phyloP scores from a whole-genome alignment of 2,113 vertebrate species.

The Poecilia latipinna region DNA sequence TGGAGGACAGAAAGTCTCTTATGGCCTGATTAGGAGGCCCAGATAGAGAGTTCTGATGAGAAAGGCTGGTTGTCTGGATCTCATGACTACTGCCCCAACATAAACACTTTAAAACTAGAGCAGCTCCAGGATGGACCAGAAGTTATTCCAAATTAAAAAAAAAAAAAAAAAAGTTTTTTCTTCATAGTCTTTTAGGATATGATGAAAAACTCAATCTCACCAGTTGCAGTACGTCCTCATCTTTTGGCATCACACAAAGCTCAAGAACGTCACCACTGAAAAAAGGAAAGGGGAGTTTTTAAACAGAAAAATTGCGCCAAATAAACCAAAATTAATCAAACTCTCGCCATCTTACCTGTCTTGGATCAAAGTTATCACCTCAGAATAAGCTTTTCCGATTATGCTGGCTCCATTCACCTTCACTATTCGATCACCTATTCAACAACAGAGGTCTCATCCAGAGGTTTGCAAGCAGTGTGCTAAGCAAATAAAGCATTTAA shows the following conservation, averaged over 20 bases:
- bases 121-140: slow-evolving; percentile 26
- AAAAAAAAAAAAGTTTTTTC: not conserved
- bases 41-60: slow-evolving; percentile 69
- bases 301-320: not conserved
- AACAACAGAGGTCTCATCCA: not conserved
- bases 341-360: slow-evolving; percentile 85
- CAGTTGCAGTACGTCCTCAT: slow-evolving; percentile 97
- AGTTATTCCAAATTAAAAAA: not conserved
- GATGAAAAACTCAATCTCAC: slow-evolving; percentile 56
- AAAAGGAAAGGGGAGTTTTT: slow-evolving; percentile 20
- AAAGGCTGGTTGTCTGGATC: slow-evolving; percentile 35
- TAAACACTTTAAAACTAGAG: slow-evolving; percentile 51
- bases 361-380: slow-evolving; percentile 97
- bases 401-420: slow-evolving; percentile 98
- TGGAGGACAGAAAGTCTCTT: slow-evolving; percentile 48
- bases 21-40: slow-evolving; percentile 80
- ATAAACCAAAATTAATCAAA: not conserved
- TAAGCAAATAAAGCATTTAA: not conserved
- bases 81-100: slow-evolving; percentile 38
- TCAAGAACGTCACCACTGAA: slow-evolving; percentile 91
- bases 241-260: slow-evolving; percentile 99
- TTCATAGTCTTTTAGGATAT: not conserved
- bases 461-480: not conserved
- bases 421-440: slow-evolving; percentile 92
- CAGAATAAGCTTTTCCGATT: slow-evolving; percentile 97